These are phyloP conservation scores for Apodemia mormo DNA, from an alignment of 2,888 invertebrate genomes.

Conservation along the genomic window DNA sequence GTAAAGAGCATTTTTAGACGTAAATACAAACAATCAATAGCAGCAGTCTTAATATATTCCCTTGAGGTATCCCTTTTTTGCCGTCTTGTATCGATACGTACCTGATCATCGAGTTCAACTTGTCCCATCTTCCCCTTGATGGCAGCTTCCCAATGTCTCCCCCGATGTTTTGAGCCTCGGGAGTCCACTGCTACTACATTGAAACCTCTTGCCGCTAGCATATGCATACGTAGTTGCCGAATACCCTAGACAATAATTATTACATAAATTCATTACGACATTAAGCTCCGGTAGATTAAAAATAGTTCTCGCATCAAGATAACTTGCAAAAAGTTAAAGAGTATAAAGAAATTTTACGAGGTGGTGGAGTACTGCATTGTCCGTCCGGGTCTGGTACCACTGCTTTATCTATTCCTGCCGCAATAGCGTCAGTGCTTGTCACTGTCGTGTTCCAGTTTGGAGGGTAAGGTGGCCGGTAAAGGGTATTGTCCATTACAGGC, in stretches of 20 bases:
- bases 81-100: constrained; percentile 38
- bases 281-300: no score
- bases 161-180: constrained; percentile 96
- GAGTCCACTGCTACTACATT: constrained; percentile 98
- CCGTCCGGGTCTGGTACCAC: no score
- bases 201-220: constrained; percentile 97
- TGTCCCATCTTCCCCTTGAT: constrained; percentile 95
- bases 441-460: no score
- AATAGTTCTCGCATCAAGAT: no score
- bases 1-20: not conserved
- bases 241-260: constrained; percentile 83
- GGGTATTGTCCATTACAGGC: no score
- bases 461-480: no score
- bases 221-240: constrained; percentile 95
- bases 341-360: no score
- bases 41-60: not conserved
- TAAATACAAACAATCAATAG: not conserved
- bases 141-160: constrained; percentile 94
- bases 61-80: not conserved
- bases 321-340: no score
- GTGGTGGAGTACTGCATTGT: no score
- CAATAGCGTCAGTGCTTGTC: no score
- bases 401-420: no score
- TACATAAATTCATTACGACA: no score
- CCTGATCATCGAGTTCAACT: constrained; percentile 96